Base-by-base conservation (phyloP, 92 coral and sea anemone genomes). In the Blastomussa wellsi region DNA sequence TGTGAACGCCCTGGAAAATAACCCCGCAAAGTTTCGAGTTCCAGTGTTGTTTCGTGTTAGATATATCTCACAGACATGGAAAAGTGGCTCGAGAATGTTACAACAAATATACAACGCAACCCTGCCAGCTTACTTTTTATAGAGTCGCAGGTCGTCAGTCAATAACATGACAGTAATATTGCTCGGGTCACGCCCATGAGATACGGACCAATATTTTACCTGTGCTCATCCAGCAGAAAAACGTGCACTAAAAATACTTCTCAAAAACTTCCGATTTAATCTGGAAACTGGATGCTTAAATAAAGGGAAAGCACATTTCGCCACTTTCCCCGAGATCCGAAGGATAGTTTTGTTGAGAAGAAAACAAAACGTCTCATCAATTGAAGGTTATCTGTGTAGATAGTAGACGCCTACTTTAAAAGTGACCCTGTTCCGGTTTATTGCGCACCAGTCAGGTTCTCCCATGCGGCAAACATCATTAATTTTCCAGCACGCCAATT, bases 161-260 rank as follows among this genome's bases (percentile, higher is more conserved):
- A 82, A 72, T 51, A 57, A 82, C 79, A 28, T 33, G 79, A 57
- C 39, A 81, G 32, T 32, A n/a, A n/a, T n/a, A 81, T 47, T 57
- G 48, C 76, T 47, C 22, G 20, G 77, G 77, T 69, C 85, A 36
- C 85, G 76, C 85, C 77, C 66, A 31, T 69, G 48, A 81, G 14
- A 81, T 68, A 47, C 66, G 72, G 83, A 41, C 74, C 83, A 79
- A 64, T 79, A 65, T 57, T n/a, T 77, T 60, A 31, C 65, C 72
- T 37, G 51, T 20, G 29, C 68, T 36, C 47, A 70, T n/a, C 39
- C 38, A n/a, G 39, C 55, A 77, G 66, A 28, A 26, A 41, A 64
- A 79, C 85, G 37, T 28, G 77, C 42, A 81, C 48, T 14, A 35
- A 32, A 33, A 68, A 35, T 68, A 37, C 22, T 68, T 68, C 24